These are phyloP conservation scores for Diplosoma virens DNA, from an alignment of 23 tunicate genomes.

Conservation along the genomic window DNA sequence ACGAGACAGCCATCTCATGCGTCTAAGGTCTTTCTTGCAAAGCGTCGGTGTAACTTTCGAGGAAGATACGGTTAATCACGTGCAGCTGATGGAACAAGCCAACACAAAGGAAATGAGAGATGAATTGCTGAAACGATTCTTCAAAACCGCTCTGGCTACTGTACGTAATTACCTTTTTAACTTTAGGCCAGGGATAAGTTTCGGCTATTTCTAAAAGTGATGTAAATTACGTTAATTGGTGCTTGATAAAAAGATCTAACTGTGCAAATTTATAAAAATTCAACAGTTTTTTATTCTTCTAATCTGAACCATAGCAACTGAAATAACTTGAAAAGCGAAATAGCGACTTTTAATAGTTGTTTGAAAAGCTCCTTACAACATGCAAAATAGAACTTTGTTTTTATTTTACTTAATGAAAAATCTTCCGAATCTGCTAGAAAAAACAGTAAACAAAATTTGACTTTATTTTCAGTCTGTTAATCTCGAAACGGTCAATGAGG, in stretches of 20 bases:
- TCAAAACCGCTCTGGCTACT: slow-evolving; percentile 61
- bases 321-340: not conserved
- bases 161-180: slow-evolving; percentile 20
- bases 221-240: not conserved
- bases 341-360: too few relatives aligned
- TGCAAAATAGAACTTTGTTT: not conserved
- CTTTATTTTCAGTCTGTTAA: slow-evolving; percentile 30
- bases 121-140: slow-evolving; percentile 48
- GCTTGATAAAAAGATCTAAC: not conserved
- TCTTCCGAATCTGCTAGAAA: too few relatives aligned
- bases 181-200: not conserved
- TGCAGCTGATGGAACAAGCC: slow-evolving; percentile 47
- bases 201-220: not conserved
- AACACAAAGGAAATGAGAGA: slow-evolving; percentile 73
- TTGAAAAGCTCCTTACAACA: not conserved
- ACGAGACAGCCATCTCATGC: slow-evolving; percentile 31
- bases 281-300: not conserved
- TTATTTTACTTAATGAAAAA: too few relatives aligned
- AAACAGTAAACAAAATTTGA: too few relatives aligned
- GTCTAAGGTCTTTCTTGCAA: slow-evolving; percentile 26
- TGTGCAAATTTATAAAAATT: too few relatives aligned
- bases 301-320: not conserved
- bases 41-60: not conserved
- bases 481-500: slow-evolving; percentile 30
- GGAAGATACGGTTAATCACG: slow-evolving; percentile 8